Evolutionary conservation across 2,888 invertebrate genomes (phyloP).

Genomic region (Meteorus colon): DNA sequence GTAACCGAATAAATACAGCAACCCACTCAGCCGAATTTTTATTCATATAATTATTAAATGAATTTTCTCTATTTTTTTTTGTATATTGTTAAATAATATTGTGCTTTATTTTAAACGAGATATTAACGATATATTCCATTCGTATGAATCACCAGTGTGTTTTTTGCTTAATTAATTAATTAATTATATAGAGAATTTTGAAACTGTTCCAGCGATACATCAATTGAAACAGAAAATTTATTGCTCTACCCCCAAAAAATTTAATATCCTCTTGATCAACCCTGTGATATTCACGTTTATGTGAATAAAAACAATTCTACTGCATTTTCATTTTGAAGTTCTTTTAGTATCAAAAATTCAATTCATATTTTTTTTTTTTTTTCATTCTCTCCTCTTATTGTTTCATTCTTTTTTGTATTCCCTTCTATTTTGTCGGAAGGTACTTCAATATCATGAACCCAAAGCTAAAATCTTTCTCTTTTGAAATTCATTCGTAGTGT

Average conservation of each 20-base stretch:
- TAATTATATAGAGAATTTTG: no score
- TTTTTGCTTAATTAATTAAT: no score
- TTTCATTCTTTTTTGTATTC: not conserved
- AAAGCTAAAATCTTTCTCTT: not conserved
- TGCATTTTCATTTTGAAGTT: not conserved
- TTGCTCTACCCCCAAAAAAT: no score
- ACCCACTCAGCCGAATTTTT: not conserved
- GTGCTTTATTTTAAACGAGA: no score
- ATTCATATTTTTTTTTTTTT: not conserved
- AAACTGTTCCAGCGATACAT: no score
- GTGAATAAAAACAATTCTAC: not conserved
- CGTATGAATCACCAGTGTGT: no score
- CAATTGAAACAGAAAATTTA: no score
- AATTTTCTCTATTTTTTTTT: no score
- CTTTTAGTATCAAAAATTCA: not conserved
- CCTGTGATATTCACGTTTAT: not conserved
- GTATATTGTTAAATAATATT: no score
- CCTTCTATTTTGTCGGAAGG: not conserved
- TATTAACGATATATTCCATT: no score
- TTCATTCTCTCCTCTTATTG: not conserved
- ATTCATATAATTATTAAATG: no score
- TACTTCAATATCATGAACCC: not conserved
- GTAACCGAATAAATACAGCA: constrained; percentile 2
- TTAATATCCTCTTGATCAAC: no score
- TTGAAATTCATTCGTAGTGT: not conserved